Conservation (phyloP, 2,888 invertebrate genomes). For the Coleophora flavipennella region DNA sequence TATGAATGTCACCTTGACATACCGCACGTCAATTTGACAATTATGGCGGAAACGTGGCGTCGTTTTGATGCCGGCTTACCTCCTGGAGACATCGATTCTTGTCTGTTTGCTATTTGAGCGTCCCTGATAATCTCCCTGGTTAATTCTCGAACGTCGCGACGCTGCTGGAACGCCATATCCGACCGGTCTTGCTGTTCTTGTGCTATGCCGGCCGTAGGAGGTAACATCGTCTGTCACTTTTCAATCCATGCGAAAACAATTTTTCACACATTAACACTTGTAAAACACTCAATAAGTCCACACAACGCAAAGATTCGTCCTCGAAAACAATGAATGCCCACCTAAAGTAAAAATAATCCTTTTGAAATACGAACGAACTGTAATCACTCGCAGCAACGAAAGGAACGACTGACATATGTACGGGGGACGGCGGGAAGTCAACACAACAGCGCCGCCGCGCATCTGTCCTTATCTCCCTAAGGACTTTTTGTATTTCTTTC, state of each 20-base stretch:
- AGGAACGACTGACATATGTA: conserved; percentile 57
- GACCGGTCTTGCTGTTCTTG: conserved; percentile 62
- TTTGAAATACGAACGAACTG: conserved; percentile 46
- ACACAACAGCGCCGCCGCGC: conserved; percentile 61
- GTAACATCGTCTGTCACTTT: conserved; percentile 54
- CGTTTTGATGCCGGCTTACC: conserved; percentile 54
- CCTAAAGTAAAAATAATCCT: conserved; percentile 42
- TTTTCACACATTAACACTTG: conserved; percentile 33
- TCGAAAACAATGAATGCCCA: conserved; percentile 18
- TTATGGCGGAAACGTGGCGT: conserved; percentile 73
- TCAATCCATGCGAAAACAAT: conserved; percentile 56
- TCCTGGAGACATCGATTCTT: conserved; percentile 61
- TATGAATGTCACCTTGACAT: conserved; percentile 71
- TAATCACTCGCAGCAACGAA: conserved; percentile 44
- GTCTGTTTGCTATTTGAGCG: conserved; percentile 54
- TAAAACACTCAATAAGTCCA: conserved; percentile 24
- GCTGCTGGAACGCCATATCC: conserved; percentile 65
- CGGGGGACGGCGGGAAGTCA: conserved; percentile 59
- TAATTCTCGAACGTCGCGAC: conserved; percentile 60
- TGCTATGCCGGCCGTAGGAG: conserved; percentile 65
- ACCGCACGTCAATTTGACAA: conserved; percentile 65
- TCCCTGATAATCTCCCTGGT: conserved; percentile 63
- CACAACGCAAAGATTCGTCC: conserved; percentile 11
- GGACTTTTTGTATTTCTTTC: conserved; percentile 22
- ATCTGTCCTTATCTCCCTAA: conserved; percentile 33